These are phyloP conservation scores for Naja naja DNA, from an alignment of 2,113 vertebrate genomes.

Conservation along the genomic window DNA sequence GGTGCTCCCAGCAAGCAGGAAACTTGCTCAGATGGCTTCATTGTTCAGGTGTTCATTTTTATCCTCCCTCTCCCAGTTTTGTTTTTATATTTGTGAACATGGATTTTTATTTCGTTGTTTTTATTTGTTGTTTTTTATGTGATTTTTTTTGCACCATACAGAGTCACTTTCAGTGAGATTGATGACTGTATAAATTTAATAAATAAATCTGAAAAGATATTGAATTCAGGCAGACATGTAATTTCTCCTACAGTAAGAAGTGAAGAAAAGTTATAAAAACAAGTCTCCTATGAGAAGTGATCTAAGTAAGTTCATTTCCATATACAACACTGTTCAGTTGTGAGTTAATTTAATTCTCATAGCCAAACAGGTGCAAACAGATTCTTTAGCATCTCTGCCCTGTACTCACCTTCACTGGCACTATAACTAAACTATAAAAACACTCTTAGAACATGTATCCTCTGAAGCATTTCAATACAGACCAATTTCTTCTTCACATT, in stretches of 20 bases:
- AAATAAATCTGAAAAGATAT: not conserved
- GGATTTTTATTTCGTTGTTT: not conserved
- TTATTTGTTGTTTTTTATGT: not conserved
- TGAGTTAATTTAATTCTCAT: not conserved
- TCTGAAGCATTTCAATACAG: not conserved
- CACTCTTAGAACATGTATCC: not conserved
- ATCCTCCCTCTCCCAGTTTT: not conserved
- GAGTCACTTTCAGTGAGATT: too few relatives aligned
- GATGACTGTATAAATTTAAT: not conserved
- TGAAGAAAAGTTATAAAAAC: constrained; percentile 34
- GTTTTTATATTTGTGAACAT: not conserved
- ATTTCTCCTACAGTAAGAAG: constrained; percentile 38
- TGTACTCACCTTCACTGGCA: not conserved
- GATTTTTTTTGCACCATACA: not conserved
- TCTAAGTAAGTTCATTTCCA: constrained; percentile 29
- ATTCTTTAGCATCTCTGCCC: not conserved
- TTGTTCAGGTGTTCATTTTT: not conserved
- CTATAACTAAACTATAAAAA: not conserved
- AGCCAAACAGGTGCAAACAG: not conserved
- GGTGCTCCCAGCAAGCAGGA: not conserved
- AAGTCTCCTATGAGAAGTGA: constrained; percentile 4
- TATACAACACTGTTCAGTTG: not conserved
- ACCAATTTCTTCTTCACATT: not conserved
- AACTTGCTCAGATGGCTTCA: not conserved
- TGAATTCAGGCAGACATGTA: not conserved